Evolutionary conservation across 2,797 vertebrate genomes (phyloP).

Genomic region (Eulemur rubriventer): DNA sequence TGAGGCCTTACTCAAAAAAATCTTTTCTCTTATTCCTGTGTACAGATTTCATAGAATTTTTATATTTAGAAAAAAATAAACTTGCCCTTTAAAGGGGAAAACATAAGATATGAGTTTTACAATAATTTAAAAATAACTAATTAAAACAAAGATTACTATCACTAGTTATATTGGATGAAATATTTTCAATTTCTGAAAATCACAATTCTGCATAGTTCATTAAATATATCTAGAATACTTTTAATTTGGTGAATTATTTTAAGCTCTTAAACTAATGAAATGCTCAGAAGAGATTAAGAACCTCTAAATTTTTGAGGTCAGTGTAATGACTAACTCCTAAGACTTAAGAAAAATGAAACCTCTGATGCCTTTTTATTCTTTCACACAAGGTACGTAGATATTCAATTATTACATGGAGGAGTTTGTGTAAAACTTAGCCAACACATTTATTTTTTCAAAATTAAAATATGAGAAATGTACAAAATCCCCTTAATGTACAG

Average conservation of each 20-base stretch:
- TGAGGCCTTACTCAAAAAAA: neutral
- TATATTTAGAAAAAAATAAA: constrained; percentile 14
- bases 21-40: neutral
- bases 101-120: neutral
- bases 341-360: neutral
- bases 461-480: neutral
- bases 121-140: neutral
- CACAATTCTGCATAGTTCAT: neutral
- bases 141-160: neutral
- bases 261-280: neutral
- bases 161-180: neutral
- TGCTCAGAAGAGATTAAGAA: neutral
- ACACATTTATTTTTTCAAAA: constrained; percentile 41
- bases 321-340: neutral
- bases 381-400: neutral
- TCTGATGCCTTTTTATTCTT: neutral
- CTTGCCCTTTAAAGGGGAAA: neutral
- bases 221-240: constrained; percentile 11
- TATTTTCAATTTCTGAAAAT: neutral
- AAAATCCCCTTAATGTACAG: neutral
- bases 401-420: neutral
- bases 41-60: neutral
- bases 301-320: constrained; percentile 10
- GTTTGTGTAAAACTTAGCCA: constrained; percentile 1
- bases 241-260: neutral